These are phyloP conservation scores for Leptestheria dahalacensis DNA, from an alignment of 1,140 invertebrate species.

Conservation along the genomic window DNA sequence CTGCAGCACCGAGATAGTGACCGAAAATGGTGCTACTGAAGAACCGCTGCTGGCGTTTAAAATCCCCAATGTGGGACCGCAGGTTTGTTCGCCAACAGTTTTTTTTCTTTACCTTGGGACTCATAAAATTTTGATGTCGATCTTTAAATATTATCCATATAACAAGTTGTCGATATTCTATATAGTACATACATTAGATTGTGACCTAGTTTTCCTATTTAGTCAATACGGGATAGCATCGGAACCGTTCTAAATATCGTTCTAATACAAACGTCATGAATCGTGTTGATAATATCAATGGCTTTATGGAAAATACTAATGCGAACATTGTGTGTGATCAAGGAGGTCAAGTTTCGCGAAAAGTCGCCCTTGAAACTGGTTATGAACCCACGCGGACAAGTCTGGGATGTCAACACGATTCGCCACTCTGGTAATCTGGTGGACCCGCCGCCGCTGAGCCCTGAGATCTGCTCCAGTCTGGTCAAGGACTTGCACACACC, in stretches of 20 bases:
- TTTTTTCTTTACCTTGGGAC: too few species aligned
- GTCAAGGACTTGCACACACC: conserved; percentile 60
- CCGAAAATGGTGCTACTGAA: background rate
- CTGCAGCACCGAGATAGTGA: background rate
- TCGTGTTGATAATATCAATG: too few species aligned
- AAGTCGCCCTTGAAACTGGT: conserved; percentile 55
- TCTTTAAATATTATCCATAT: too few species aligned
- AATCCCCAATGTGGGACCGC: conserved; percentile 19
- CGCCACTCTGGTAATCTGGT: conserved; percentile 34
- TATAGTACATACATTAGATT: too few species aligned
- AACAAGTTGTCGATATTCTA: too few species aligned
- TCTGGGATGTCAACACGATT: conserved; percentile 46
- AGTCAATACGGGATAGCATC: too few species aligned
- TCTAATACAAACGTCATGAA: too few species aligned
- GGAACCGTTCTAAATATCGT: too few species aligned
- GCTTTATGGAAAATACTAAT: background rate
- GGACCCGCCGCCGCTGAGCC: conserved; percentile 41
- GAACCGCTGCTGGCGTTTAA: conserved; percentile 18
- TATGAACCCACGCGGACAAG: conserved; percentile 60
- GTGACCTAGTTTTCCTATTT: too few species aligned
- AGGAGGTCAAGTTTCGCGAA: conserved; percentile 22
- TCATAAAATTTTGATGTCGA: too few species aligned
- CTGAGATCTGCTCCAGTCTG: conserved; percentile 51
- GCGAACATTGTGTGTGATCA: background rate
- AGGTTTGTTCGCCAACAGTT: conserved; percentile 17